Conservation (phyloP, 1,140 invertebrate genomes). For the Zaprionus davidi region DNA sequence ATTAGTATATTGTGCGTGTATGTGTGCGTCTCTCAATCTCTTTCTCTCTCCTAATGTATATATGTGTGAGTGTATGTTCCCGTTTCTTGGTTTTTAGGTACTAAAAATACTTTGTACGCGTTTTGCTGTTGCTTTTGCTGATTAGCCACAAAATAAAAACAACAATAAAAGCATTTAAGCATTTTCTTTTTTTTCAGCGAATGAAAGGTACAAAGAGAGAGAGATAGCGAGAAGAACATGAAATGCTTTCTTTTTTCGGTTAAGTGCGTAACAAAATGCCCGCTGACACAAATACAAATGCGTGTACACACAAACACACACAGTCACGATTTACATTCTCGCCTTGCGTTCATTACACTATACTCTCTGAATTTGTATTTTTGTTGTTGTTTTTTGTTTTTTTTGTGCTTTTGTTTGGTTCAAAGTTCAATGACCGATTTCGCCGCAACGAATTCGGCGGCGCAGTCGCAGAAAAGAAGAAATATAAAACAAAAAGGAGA, state of each 20-base stretch:
- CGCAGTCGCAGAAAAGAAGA: conserved; percentile 50
- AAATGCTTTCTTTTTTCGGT: conserved; percentile 42
- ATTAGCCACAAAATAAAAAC: conserved; percentile 58
- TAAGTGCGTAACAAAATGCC: conserved; percentile 42
- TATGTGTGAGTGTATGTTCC: conserved; percentile 44
- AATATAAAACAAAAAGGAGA: conserved; percentile 40
- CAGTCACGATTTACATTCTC: conserved; percentile 59
- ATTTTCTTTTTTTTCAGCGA: conserved; percentile 46
- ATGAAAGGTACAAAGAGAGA: conserved; percentile 8
- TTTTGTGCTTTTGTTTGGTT: conserved; percentile 51
- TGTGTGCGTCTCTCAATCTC: not conserved
- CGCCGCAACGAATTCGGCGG: conserved; percentile 51
- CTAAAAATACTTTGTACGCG: conserved; percentile 78
- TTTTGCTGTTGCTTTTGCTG: conserved; percentile 58
- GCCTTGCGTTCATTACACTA: conserved; percentile 54
- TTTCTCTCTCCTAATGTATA: not conserved
- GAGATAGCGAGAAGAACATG: not conserved
- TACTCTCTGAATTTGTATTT: conserved; percentile 27
- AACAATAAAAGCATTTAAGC: conserved; percentile 46
- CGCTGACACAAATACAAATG: conserved; percentile 18
- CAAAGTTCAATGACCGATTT: conserved; percentile 82
- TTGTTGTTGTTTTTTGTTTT: not conserved
- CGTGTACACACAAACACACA: conserved; percentile 12
- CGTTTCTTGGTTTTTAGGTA: conserved; percentile 54
- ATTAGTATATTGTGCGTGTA: conserved; percentile 26